Percentiles rank a stretch among this genome's conserved stretches.
Conservation (phyloP, 1,140 invertebrate genomes). For the Acromyrmex charruanus region DNA sequence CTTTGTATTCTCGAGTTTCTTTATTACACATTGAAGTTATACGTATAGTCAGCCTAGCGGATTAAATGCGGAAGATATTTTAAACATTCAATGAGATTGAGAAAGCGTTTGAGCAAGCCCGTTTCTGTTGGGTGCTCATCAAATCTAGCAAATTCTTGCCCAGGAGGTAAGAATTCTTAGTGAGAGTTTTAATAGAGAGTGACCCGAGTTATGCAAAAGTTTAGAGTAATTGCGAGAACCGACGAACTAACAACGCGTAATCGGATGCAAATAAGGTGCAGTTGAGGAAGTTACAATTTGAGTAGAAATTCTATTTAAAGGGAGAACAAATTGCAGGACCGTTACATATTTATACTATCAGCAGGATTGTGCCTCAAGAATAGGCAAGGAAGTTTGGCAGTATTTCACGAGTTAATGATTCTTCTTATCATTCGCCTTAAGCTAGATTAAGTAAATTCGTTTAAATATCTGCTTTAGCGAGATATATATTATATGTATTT, state of each 20-base stretch:
- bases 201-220: constrained; percentile 47
- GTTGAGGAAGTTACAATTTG: background rate
- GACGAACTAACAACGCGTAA: constrained; percentile 43
- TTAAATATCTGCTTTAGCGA: background rate
- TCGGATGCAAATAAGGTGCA: constrained; percentile 28
- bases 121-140: constrained; percentile 25
- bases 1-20: background rate
- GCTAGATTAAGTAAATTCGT: background rate
- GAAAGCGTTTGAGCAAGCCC: constrained; percentile 22
- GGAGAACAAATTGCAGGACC: background rate
- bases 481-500: background rate
- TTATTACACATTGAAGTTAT: constrained; percentile 23
- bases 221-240: constrained; percentile 42
- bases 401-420: constrained; percentile 1
- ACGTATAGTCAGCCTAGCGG: background rate
- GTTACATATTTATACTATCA: constrained; percentile 30
- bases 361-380: background rate
- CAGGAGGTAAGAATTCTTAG: constrained; percentile 44
- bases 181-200: constrained; percentile 52
- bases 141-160: constrained; percentile 37
- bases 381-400: background rate
- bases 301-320: constrained; percentile 24
- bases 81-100: constrained; percentile 50
- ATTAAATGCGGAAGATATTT: constrained; percentile 38
- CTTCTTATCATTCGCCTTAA: background rate